Percentiles rank a stretch among this genome's conserved stretches.
These are phyloP conservation scores for Lacerta agilis DNA, from an alignment of 2,797 vertebrate genomes.

Conservation along the genomic window DNA sequence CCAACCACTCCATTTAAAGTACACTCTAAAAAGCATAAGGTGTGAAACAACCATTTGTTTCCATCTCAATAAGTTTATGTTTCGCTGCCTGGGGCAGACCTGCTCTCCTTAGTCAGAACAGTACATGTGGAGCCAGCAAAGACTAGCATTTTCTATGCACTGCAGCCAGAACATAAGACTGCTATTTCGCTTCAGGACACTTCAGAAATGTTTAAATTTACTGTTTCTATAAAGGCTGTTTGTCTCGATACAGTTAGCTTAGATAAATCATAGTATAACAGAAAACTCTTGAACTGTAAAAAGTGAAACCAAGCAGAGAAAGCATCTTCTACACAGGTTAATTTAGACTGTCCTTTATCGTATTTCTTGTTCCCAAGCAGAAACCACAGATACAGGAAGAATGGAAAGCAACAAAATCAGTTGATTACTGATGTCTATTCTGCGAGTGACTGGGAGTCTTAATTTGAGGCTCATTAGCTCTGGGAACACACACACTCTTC, in stretches of 20 bases:
- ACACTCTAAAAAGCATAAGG: background rate
- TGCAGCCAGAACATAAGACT: constrained; percentile 57
- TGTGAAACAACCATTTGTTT: background rate
- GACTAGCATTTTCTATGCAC: constrained; percentile 29
- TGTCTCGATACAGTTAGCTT: background rate
- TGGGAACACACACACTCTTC: background rate
- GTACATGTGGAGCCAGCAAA: constrained; percentile 37
- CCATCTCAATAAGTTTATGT: constrained; percentile 59
- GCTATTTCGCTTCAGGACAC: constrained; percentile 12
- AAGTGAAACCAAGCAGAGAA: rapidly evolving
- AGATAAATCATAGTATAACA: constrained; percentile 15
- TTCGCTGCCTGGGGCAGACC: constrained; percentile 34
- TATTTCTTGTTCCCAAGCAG: background rate
- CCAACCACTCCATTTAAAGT: background rate
- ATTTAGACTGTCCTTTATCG: background rate
- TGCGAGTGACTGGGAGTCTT: background rate
- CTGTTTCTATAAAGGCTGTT: background rate
- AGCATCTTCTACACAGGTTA: background rate
- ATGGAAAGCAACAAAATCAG: background rate
- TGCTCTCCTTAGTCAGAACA: constrained; percentile 48
- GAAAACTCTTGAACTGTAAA: constrained; percentile 5
- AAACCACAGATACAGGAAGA: background rate
- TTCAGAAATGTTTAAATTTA: background rate
- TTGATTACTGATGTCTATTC: background rate
- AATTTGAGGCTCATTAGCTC: background rate